Percentiles rank a stretch among this genome's conserved stretches.
phyloP scores from a whole-genome alignment of 1,140 invertebrate genomes.

The Pinna nobilis region DNA sequence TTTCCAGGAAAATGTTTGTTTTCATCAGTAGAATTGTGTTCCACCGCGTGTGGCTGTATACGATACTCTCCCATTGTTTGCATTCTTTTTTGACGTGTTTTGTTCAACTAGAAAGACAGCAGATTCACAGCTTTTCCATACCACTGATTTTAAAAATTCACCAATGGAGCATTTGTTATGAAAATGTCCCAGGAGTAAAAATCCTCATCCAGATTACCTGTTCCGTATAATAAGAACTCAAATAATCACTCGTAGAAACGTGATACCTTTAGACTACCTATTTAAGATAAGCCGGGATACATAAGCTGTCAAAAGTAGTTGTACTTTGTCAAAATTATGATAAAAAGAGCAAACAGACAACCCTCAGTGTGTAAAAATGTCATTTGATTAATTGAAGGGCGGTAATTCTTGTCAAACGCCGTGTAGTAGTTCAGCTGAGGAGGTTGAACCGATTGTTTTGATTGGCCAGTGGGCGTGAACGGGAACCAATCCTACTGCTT shows the following conservation, averaged over 20 bases:
- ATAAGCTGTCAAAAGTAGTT: background rate
- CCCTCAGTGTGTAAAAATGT: background rate
- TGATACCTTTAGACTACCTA: background rate
- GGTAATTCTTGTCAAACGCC: too few species aligned
- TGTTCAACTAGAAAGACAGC: background rate
- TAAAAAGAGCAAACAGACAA: background rate
- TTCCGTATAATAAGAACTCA: background rate
- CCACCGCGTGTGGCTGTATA: background rate
- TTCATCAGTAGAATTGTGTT: background rate
- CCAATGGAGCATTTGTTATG: background rate
- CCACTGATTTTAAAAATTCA: background rate
- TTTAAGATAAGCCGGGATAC: background rate
- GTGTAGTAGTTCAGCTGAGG: too few species aligned
- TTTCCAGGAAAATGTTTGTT: background rate
- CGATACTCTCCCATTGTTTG: conserved; percentile 10
- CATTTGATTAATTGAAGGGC: background rate
- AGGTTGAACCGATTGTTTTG: too few species aligned
- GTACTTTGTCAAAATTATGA: background rate
- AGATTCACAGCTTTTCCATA: background rate
- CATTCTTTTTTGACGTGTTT: background rate
- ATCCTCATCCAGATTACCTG: background rate
- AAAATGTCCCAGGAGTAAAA: background rate
- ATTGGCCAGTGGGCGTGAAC: too few species aligned
- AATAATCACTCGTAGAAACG: background rate
- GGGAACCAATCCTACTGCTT: too few species aligned